Evolutionary conservation across 1,140 invertebrate genomes (phyloP).

Genomic region (Ceratina japonica): DNA sequence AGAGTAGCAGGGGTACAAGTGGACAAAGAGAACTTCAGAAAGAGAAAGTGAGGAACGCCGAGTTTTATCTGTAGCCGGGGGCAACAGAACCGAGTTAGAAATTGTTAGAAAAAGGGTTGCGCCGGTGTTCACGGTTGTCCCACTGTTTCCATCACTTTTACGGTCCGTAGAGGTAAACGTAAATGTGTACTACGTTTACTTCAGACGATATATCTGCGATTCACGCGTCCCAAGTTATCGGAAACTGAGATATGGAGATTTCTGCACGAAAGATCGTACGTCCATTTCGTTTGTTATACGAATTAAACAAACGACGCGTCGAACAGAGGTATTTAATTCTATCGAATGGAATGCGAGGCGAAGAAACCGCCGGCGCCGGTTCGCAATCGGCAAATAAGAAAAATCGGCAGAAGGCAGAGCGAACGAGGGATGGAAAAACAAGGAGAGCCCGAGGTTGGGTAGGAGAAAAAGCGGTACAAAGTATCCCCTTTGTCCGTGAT

Average conservation of each 20-base stretch:
- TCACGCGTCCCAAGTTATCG: too few relatives aligned
- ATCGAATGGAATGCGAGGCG: not conserved
- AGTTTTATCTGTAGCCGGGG: not conserved
- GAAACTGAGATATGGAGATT: too few relatives aligned
- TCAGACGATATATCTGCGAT: too few relatives aligned
- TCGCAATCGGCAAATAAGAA: not conserved
- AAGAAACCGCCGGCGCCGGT: not conserved
- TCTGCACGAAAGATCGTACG: too few relatives aligned
- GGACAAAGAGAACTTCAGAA: not conserved
- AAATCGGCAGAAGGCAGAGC: not conserved
- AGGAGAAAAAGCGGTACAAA: slow-evolving; percentile 45
- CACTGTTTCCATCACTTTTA: too few relatives aligned
- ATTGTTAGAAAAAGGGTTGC: not conserved
- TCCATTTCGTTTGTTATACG: too few relatives aligned
- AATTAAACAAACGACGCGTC: too few relatives aligned
- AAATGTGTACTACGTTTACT: too few relatives aligned
- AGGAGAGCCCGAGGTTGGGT: not conserved
- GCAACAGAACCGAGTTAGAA: not conserved
- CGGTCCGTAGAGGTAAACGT: too few relatives aligned
- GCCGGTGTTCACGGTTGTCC: too few relatives aligned
- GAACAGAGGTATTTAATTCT: not conserved
- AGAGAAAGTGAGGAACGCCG: slow-evolving; percentile 10
- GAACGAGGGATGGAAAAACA: slow-evolving; percentile 6
- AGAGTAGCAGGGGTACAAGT: not conserved
- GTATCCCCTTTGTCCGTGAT: slow-evolving; percentile 22